Evolutionary conservation across 2,113 vertebrate species (phyloP), one percentile per base, ranked within the genome.

Genomic region (Larimichthys polyactis): DNA sequence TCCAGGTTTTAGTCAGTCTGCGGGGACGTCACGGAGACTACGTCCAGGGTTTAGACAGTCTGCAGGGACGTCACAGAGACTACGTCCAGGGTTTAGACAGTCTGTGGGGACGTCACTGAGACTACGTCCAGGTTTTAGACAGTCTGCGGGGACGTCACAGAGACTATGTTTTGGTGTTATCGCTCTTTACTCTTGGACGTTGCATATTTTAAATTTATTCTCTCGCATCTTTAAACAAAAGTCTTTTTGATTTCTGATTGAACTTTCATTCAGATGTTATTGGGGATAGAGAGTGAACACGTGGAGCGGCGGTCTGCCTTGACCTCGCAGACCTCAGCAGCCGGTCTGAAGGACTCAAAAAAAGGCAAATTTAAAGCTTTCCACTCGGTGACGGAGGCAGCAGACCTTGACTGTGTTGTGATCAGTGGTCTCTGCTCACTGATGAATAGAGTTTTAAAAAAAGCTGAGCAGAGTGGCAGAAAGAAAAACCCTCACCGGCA

Each of bases 391-490:
- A 74, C 84, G 22, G 81, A 72, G 71, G 82, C 69, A 36, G 43
- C 57, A 12, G 66, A 82, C 78, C 83, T 66, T 77, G 81, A 77
- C 83, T 69, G 86, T 32, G 59, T 29, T 75, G 75, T 60, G 82
- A 87, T 90, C 83, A 59, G 24, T 48, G 63, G 57, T 59, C 46
- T n/a, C 72, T 63, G 76, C 75, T 22, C 67, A 24, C 71, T 3
- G 52, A 75, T 78, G 74, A 78, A 87, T 79, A n/a, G 78, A 87
- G 82, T 40, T 40, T 40, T 55, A 24, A 54, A 43, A 87, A 77
- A 81, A 11, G 58, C 65, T 71, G 32, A 60, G 32, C 59, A 5
- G 46, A 59, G 57, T 27, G 44, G 32, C 67, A 49, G 69, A 49
- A 71, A 66, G 54, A 84, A 52, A 69, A 86, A 51, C n/a, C 65